Evolutionary conservation across 2,113 vertebrate species (phyloP).

Genomic region (Peromyscus polionotus): DNA sequence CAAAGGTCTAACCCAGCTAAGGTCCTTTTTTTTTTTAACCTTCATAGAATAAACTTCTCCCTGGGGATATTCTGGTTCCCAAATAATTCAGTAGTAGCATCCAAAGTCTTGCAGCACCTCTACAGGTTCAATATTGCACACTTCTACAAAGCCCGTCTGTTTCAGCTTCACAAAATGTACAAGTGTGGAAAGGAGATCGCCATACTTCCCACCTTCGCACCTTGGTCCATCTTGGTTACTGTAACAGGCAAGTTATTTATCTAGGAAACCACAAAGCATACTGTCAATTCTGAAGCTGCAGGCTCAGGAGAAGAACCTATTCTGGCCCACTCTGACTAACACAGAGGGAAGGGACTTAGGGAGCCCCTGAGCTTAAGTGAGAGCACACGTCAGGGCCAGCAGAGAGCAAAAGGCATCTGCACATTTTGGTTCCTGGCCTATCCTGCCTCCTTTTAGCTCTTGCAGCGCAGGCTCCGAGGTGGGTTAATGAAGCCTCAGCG

Average conservation of each 20-base stretch:
- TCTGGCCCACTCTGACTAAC: constrained; percentile 24
- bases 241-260: constrained; percentile 45
- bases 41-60: constrained; percentile 35
- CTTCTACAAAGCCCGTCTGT: constrained; percentile 16
- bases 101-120: background rate
- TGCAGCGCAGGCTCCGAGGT: background rate
- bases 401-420: background rate
- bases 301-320: background rate
- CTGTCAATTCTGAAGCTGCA: background rate
- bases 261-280: constrained; percentile 45
- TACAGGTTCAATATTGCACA: constrained; percentile 33
- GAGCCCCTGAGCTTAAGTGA: constrained; percentile 53
- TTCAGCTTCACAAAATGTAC: constrained; percentile 25
- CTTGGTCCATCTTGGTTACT: constrained; percentile 6
- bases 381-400: constrained; percentile 17
- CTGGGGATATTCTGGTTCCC: constrained; percentile 27
- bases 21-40: constrained; percentile 59
- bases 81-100: constrained; percentile 23
- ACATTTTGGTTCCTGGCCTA: constrained; percentile 33
- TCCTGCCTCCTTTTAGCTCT: constrained; percentile 35
- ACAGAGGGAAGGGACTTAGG: background rate
- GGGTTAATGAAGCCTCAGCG: background rate
- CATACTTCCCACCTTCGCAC: background rate
- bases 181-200: background rate
- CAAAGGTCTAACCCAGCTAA: constrained; percentile 41